Percentiles rank a stretch among this genome's conserved stretches.
These are phyloP conservation scores for Mustela nigripes DNA, from an alignment of 2,113 vertebrate genomes.

Conservation along the genomic window DNA sequence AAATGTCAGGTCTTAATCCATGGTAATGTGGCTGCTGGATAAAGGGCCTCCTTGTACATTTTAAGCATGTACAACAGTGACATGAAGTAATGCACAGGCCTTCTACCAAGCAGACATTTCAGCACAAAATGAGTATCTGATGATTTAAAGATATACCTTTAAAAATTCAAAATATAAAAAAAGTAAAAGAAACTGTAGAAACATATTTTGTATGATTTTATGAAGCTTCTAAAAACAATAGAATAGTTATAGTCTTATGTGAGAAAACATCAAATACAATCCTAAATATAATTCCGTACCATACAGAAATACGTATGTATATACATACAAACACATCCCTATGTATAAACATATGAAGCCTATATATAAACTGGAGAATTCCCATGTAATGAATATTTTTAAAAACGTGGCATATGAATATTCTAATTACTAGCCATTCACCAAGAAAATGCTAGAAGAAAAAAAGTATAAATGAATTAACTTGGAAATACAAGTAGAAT, in stretches of 20 bases:
- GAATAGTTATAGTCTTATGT: neutral
- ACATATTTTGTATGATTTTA: neutral
- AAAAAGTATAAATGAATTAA: neutral
- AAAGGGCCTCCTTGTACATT: neutral
- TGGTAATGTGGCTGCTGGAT: neutral
- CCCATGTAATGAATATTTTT: neutral
- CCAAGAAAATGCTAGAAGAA: neutral
- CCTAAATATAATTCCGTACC: neutral
- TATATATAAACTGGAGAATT: neutral
- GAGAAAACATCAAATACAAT: neutral
- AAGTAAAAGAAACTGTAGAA: neutral
- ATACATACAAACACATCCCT: neutral
- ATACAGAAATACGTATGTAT: neutral
- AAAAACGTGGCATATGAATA: neutral
- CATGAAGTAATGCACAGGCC: neutral
- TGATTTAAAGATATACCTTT: neutral
- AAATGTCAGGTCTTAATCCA: neutral
- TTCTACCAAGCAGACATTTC: neutral
- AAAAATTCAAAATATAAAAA: conserved; percentile 2
- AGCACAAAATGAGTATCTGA: neutral
- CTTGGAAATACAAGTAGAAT: neutral
- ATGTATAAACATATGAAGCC: neutral
- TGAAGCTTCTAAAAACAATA: neutral
- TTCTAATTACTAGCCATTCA: neutral
- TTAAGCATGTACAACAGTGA: neutral